Conservation (phyloP, 2,113 vertebrate genomes). For the Sturnira hondurensis region DNA sequence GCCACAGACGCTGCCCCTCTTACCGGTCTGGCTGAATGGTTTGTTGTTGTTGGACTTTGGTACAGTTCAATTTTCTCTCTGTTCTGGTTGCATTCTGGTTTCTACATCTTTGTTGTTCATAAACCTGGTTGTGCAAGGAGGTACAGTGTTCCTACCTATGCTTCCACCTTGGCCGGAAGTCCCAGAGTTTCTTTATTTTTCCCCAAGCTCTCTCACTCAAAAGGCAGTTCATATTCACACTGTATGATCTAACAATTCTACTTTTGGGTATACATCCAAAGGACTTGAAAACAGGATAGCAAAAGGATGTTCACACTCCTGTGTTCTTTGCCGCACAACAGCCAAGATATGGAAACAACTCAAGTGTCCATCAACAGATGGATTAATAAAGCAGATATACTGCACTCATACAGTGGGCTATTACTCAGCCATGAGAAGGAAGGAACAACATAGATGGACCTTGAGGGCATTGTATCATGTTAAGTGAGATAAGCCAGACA, state of each 20-base stretch:
- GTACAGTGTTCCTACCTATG: too few relatives aligned
- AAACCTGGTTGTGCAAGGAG: too few relatives aligned
- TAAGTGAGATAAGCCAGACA: background rate
- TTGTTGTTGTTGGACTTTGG: too few relatives aligned
- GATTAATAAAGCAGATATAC: background rate
- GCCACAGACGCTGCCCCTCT: too few relatives aligned
- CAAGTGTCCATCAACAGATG: background rate
- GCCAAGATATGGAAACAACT: background rate
- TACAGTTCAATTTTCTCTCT: too few relatives aligned
- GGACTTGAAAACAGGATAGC: background rate
- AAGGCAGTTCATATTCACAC: constrained; percentile 13
- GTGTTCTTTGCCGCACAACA: background rate
- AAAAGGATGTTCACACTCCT: background rate
- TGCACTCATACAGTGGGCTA: background rate
- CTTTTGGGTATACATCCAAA: background rate
- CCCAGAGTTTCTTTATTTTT: background rate
- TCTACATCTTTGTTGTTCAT: too few relatives aligned
- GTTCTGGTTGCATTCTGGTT: too few relatives aligned
- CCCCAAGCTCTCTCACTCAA: background rate
- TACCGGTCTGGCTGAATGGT: too few relatives aligned
- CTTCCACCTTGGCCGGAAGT: too few relatives aligned
- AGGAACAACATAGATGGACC: background rate
- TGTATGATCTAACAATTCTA: background rate
- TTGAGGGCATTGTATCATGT: background rate
- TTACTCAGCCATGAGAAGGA: background rate